phyloP scores from a whole-genome alignment of 2,113 vertebrate species.

The Daboia siamensis region DNA sequence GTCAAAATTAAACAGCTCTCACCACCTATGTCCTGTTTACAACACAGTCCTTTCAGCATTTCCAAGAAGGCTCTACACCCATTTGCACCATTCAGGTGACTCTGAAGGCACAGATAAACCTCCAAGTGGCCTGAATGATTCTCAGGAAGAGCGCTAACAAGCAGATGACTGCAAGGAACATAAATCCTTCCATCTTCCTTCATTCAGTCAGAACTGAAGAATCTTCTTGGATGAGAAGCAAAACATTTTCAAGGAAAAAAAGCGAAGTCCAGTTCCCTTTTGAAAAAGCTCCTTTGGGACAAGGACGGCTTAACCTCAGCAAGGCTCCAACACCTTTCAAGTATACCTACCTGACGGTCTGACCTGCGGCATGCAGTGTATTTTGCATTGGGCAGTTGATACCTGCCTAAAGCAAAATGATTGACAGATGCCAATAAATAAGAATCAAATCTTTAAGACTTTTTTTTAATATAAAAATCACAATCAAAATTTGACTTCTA shows the following conservation, averaged over 20 bases:
- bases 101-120: neutral
- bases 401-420: neutral
- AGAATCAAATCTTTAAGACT: neutral
- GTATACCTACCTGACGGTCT: neutral
- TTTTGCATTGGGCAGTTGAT: neutral
- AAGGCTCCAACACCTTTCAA: neutral
- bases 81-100: neutral
- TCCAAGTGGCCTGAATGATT: neutral
- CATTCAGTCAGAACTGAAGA: neutral
- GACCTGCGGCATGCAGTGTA: neutral
- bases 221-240: neutral
- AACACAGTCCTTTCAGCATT: neutral
- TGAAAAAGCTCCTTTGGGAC: neutral
- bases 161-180: neutral
- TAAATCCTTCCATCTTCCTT: neutral
- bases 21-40: neutral
- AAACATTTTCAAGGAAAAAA: neutral
- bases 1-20: neutral
- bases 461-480: neutral
- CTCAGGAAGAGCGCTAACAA: neutral
- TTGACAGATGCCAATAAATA: neutral
- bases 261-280: neutral
- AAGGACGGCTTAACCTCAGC: neutral
- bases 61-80: neutral
- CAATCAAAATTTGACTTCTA: neutral